These are phyloP conservation scores for Trissolcus basalis DNA, from an alignment of 1,140 invertebrate species.

Conservation along the genomic window DNA sequence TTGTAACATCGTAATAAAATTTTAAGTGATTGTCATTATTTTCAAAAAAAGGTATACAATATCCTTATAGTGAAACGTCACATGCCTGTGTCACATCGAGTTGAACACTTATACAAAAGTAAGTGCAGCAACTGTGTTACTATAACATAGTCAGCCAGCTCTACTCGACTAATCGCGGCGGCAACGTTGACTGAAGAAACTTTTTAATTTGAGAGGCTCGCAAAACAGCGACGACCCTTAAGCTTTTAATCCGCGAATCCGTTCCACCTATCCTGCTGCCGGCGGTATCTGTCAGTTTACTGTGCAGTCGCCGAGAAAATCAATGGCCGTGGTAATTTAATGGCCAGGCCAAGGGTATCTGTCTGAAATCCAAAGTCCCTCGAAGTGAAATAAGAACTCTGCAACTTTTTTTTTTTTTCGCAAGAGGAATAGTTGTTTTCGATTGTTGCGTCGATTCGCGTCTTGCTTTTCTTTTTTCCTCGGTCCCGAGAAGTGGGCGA, in stretches of 20 bases:
- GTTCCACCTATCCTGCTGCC: slow-evolving; percentile 50
- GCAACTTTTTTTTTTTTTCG: slow-evolving; percentile 31
- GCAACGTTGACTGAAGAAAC: slow-evolving; percentile 59
- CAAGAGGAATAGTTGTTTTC: slow-evolving; percentile 56
- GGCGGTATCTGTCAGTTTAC: slow-evolving; percentile 56
- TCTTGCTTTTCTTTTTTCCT: slow-evolving; percentile 2
- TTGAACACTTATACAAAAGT: too few relatives aligned
- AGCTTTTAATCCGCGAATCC: slow-evolving; percentile 61
- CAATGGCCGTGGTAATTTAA: slow-evolving; percentile 64
- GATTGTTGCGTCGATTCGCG: slow-evolving; percentile 45
- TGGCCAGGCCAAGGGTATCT: slow-evolving; percentile 53
- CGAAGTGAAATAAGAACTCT: slow-evolving; percentile 55
- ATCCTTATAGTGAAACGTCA: too few relatives aligned
- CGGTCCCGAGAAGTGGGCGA: neutral
- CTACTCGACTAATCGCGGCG: slow-evolving; percentile 11
- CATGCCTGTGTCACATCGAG: too few relatives aligned
- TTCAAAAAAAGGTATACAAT: too few relatives aligned
- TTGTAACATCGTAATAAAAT: too few relatives aligned
- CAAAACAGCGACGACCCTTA: slow-evolving; percentile 58
- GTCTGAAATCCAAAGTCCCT: slow-evolving; percentile 51
- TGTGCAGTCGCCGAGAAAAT: slow-evolving; percentile 60
- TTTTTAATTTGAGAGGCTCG: slow-evolving; percentile 62
- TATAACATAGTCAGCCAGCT: neutral
- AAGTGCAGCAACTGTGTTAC: neutral
- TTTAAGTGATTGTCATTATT: too few relatives aligned